Evolutionary conservation across 2,113 vertebrate species (phyloP), one percentile per base, ranked within the genome.

Genomic region (Gadus macrocephalus): DNA sequence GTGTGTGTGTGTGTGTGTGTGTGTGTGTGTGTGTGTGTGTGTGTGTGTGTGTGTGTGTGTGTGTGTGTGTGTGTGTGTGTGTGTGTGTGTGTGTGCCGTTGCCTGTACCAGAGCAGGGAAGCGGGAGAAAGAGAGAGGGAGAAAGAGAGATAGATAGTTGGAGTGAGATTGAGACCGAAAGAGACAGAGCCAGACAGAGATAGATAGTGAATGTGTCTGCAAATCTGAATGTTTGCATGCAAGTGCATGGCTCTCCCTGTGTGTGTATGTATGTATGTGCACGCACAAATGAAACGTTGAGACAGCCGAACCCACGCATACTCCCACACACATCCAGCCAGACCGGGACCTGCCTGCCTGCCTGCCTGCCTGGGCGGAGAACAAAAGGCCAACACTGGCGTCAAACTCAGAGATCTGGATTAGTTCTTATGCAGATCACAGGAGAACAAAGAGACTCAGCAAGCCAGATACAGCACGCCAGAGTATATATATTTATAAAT

Each of bases 131-230:
- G 31, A 35, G 31, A 35, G 31, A 35, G 31, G 31, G 31, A 35
- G 31, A 4, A 35, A 35, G 31, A 35, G 42, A 49, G 42, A 49
- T 12, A 49, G 42, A 49, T 9, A 49, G 38, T 42, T 42, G 11
- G 38, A 42, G 38, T 8, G 42, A 49, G 42, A 49, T 14, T 49
- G 42, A 49, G 42, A 49, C 42, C 2, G 42, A 42, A 11, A 49
- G 42, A 49, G 42, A 49, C 12, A 9, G 42, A 49, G 42, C 8
- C 42, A 49, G 42, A 49, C 42, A 49, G 42, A 49, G 42, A 49
- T 9, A 49, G 86, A 86, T 79, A 81, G 86, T 89, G 88, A 88
- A 84, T 75, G 86, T 86, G 81, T 87, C 77, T 49, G 42, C 42
- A 49, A 49, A 89, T 82, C 74, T 81, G 71, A 69, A 53, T 58